Evolutionary conservation across 2,797 vertebrate species (phyloP), one percentile per base, ranked within the genome.

Genomic region (Decapterus maruadsi): DNA sequence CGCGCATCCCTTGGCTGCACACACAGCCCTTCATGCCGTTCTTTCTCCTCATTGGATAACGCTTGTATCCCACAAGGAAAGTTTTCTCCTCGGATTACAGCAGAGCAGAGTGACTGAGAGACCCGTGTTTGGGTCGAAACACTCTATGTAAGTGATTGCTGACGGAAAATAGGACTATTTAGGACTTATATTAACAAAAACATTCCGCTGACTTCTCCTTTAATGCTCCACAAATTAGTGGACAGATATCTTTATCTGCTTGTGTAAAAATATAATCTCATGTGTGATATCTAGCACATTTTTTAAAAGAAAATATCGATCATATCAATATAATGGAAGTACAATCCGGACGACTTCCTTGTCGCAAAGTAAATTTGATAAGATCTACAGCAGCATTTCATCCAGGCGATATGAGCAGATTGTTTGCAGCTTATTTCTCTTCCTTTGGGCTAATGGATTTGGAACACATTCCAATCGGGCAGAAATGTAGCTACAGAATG

Each of bases 401-500:
- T 82, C 66, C 69, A 16, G 48, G 73, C 84, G 78, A 85, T 78
- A 80, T 72, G 81, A 90, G 69, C 88, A 92, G 90, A 90, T 91
- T 92, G 90, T 84, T 72, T 71, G 73, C 73, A 82, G 75, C 75
- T 92, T 90, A 90, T 84, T 90, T 84, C 76, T 86, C 80, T 89
- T 90, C 77, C 87, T 93, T 85, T 75, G 53, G 85, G 90, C 87
- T 94, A 93, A 94, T 93, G 90, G 87, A 80, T 88, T 87, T 90
- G 90, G 89, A 93, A 93, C 87, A 93, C 90, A 93, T 93, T 93
- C 92, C 93, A 90, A 68, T 89, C 75, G 54, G 88, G 81, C 80
- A 87, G 89, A 91, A 89, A 93, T 87, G 87, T 89, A 89, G 84
- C 91, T 87, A 80, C 81, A 93, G 88, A 94, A 93, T 92, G 91